Evolutionary conservation across 2,888 invertebrate species (phyloP), one percentile per base, ranked within the genome.

Genomic region (Tigriopus californicus): DNA sequence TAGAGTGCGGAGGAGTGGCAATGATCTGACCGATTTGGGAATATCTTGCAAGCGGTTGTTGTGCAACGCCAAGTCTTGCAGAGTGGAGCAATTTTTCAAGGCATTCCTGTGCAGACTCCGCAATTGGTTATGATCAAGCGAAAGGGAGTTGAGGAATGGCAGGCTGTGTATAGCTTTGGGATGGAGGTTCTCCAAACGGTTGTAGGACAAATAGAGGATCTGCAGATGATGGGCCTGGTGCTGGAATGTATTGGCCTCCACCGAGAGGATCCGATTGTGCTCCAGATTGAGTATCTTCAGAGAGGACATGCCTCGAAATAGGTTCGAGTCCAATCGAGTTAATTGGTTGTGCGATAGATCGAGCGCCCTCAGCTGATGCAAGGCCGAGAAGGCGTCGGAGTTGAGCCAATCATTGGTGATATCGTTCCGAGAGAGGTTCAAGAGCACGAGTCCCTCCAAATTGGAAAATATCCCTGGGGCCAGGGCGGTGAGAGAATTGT

Each of bases 181-280:
- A 63, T 85, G 84, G 67, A 89, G 78, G 48, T 83, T 81, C 68
- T 85, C 84, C 57, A 90, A 74, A 57, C 84, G 77, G 71, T 92
- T 92, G 71, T 88, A 85, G 44, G 89, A 86, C 64, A 92, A 73
- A 70, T 91, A 90, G 56, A 92, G 73, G 6, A 88, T 87, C 71
- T 89, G 86, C 65, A 92, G 74, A 71, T 90, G 89, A 72, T 88
- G 86, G 33, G 33, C 33, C 54, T 91, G 76, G 1, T 88, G 85
- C 67, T 85, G 70, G 68, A 92, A 90, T 52, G 89, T 84, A 68
- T 85, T 85, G 67, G 86, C 85, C 74, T 86, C 85, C 64, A 89
- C 82, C 67, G 83, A 85, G n/a, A 83, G 83, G 67, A 90, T 85
- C 10, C 85, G 83, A 69, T 90, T 90, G 70, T 87, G 87, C 67